phyloP scores from a whole-genome alignment of 2,113 vertebrate genomes.

The Cinclus cinclus region DNA sequence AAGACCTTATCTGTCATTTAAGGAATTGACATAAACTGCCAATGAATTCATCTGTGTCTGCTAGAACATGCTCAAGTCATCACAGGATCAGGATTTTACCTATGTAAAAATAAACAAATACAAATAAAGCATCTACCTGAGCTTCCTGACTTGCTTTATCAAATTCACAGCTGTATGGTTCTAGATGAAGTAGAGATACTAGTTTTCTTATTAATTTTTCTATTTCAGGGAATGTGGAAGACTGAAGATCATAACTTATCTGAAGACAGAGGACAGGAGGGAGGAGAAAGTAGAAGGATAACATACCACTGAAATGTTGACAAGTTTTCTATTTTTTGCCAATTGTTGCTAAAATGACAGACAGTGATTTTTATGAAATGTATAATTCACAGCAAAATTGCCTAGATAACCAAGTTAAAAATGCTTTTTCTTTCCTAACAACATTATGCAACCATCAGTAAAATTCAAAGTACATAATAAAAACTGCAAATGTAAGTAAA shows the following conservation, averaged over 20 bases:
- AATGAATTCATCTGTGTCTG: not conserved
- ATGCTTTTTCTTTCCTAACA: slow-evolving; percentile 71
- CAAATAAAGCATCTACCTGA: not conserved
- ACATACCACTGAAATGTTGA: slow-evolving; percentile 41
- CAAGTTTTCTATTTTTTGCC: slow-evolving; percentile 67
- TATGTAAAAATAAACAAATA: not conserved
- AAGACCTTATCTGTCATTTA: not conserved
- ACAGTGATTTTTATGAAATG: slow-evolving; percentile 69
- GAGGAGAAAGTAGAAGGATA: not conserved
- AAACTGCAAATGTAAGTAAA: slow-evolving; percentile 44
- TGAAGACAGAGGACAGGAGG: not conserved
- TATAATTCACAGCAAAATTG: slow-evolving; percentile 75
- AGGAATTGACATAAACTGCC: not conserved
- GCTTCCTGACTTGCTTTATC: not conserved
- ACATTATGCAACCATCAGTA: slow-evolving; percentile 51
- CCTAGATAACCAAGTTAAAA: slow-evolving; percentile 70
- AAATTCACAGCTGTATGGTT: not conserved
- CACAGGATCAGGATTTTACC: not conserved
- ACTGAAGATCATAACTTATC: slow-evolving; percentile 27
- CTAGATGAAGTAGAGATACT: not conserved
- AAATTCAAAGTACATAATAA: slow-evolving; percentile 45
- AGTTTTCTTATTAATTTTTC: slow-evolving; percentile 41
- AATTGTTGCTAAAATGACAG: slow-evolving; percentile 73
- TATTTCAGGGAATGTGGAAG: slow-evolving; percentile 29
- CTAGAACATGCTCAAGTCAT: not conserved